These are phyloP conservation scores for Lutjanus campechanus DNA, from an alignment of 2,797 vertebrate species.

Conservation along the genomic window DNA sequence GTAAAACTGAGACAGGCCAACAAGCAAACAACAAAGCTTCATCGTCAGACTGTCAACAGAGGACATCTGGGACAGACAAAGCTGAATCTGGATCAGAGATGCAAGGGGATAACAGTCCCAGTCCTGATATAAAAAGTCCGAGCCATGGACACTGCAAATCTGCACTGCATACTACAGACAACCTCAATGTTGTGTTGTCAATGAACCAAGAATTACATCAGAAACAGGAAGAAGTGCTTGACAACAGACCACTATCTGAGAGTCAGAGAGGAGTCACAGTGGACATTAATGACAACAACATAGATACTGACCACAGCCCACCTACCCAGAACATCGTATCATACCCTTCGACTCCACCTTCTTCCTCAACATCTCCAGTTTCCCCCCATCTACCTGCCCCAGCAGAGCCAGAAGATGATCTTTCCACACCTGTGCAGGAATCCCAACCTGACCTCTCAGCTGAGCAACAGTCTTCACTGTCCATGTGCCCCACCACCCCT, in stretches of 20 bases:
- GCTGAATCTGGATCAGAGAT: slow-evolving; percentile 40
- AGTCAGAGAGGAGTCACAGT: slow-evolving; percentile 65
- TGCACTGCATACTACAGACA: slow-evolving; percentile 35
- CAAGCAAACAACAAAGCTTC: slow-evolving; percentile 48
- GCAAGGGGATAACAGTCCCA: slow-evolving; percentile 23
- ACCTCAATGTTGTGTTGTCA: slow-evolving; percentile 58
- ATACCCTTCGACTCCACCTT: slow-evolving; percentile 45
- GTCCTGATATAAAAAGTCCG: slow-evolving; percentile 44
- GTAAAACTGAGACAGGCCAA: slow-evolving; percentile 40
- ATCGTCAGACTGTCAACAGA: slow-evolving; percentile 36
- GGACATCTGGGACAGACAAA: slow-evolving; percentile 37
- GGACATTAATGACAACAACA: slow-evolving; percentile 84
- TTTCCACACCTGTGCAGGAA: slow-evolving; percentile 85
- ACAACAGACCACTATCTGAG: slow-evolving; percentile 69
- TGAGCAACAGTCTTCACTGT: slow-evolving; percentile 47
- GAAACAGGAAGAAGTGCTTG: slow-evolving; percentile 71
- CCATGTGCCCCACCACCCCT: slow-evolving; percentile 31
- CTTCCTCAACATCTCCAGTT: slow-evolving; percentile 55
- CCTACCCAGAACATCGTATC: slow-evolving; percentile 44
- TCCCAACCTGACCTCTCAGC: slow-evolving; percentile 75
- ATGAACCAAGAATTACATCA: slow-evolving; percentile 58
- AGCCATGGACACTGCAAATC: slow-evolving; percentile 40
- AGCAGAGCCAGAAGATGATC: slow-evolving; percentile 72
- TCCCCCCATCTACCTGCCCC: slow-evolving; percentile 62
- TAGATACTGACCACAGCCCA: slow-evolving; percentile 49